Evolutionary conservation across 2,113 vertebrate genomes (phyloP).

Genomic region (Felis chaus): DNA sequence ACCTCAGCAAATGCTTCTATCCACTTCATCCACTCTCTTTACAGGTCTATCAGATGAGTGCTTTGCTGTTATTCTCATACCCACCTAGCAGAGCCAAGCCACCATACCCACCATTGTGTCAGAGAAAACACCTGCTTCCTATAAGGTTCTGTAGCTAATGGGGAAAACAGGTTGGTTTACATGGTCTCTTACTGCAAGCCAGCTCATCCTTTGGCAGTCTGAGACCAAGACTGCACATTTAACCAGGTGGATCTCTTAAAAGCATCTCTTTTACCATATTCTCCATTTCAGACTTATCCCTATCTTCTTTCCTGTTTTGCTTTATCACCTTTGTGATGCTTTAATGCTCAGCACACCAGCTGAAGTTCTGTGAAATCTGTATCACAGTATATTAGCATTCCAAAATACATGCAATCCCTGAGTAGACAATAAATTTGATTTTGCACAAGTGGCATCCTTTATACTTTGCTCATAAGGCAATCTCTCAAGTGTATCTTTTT

Average conservation of each 20-base stretch:
- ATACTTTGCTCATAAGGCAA: constrained; percentile 44
- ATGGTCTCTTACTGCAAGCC: background rate
- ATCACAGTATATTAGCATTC: constrained; percentile 6
- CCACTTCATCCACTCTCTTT: background rate
- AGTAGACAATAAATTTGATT: constrained; percentile 54
- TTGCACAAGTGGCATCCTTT: constrained; percentile 30
- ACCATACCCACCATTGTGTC: background rate
- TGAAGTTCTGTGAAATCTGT: background rate
- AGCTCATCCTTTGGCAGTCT: background rate
- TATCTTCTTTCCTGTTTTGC: background rate
- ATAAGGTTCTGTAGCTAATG: background rate
- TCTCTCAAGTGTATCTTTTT: constrained; percentile 33
- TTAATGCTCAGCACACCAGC: background rate
- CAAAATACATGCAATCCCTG: background rate
- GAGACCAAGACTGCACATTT: background rate
- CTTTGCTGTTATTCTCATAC: background rate
- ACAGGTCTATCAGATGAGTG: background rate
- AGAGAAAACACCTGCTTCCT: background rate
- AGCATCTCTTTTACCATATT: background rate
- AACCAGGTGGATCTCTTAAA: background rate
- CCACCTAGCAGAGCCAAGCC: background rate
- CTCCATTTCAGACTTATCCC: background rate
- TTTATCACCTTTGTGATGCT: constrained; percentile 9
- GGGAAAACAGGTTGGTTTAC: background rate
- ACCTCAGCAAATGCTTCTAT: background rate